A percentile compares a stretch with the other conserved stretches of the same genome.
These are phyloP conservation scores for Helicorthomorpha holstii DNA, from an alignment of 1,140 invertebrate genomes.

Conservation along the genomic window DNA sequence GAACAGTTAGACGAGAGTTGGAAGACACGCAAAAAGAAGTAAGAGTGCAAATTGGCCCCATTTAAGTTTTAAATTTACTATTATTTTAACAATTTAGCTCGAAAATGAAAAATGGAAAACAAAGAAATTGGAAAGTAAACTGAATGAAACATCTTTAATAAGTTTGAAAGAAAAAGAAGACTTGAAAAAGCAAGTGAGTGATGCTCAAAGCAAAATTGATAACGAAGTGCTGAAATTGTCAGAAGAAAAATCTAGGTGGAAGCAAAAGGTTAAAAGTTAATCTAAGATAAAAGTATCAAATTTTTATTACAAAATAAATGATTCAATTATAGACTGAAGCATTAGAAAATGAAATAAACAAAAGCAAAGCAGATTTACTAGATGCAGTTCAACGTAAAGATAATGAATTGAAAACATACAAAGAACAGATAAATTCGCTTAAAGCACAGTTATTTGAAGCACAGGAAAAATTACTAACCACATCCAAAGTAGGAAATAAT, in stretches of 20 bases:
- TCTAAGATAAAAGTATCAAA: not conserved
- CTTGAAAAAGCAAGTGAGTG: conserved; percentile 17
- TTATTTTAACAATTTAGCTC: conserved; percentile 24
- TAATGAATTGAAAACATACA: conserved; percentile 13
- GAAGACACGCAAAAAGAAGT: conserved; percentile 32
- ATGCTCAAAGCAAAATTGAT: conserved; percentile 26
- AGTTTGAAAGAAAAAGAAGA: conserved; percentile 21
- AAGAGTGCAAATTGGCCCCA: conserved; percentile 7
- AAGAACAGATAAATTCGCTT: conserved; percentile 15
- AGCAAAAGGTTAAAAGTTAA: conserved; percentile 3
- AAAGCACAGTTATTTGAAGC: conserved; percentile 13
- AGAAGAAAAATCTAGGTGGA: not conserved
- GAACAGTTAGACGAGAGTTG: conserved; percentile 5
- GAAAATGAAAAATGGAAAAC: conserved; percentile 37
- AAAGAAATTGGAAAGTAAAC: conserved; percentile 34
- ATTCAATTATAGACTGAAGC: not conserved
- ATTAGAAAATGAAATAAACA: conserved; percentile 2
- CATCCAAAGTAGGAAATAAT: no score
- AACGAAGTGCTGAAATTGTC: not conserved
- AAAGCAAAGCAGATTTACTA: conserved; percentile 4
- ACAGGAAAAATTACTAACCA: not conserved
- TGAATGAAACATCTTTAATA: conserved; percentile 26
- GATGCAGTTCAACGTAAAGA: conserved; percentile 11
- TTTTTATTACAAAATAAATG: not conserved
- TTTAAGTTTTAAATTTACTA: not conserved